Evolutionary conservation across 2,797 vertebrate genomes (phyloP).

Genomic region (Balearica regulorum): DNA sequence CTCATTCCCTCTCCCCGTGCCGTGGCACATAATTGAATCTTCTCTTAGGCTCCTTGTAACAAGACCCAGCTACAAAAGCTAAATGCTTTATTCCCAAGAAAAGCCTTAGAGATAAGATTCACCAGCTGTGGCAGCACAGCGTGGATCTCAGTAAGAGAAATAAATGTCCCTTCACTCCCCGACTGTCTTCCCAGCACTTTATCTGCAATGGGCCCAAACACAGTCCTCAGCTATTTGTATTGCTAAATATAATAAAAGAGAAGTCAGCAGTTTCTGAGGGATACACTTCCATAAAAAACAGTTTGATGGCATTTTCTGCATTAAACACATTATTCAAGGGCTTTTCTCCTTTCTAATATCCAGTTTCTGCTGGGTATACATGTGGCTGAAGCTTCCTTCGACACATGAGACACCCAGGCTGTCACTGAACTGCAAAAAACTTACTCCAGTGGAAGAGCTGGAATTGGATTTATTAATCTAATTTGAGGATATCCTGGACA

Average conservation of each 20-base stretch:
- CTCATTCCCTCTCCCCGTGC: background rate
- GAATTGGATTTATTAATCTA: background rate
- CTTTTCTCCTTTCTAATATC: conserved; percentile 5
- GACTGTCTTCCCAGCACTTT: conserved; percentile 58
- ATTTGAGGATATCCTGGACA: background rate
- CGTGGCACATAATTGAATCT: conserved; percentile 56
- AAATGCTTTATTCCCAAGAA: conserved; percentile 68
- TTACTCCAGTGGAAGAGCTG: background rate
- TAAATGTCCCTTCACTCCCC: conserved; percentile 63
- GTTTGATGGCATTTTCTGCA: conserved; percentile 34
- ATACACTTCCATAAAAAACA: conserved; percentile 60
- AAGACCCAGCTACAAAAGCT: conserved; percentile 58
- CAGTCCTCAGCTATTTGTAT: conserved; percentile 57
- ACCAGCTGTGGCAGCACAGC: conserved; percentile 30
- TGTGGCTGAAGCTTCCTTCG: background rate
- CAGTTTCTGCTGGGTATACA: background rate
- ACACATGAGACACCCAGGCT: background rate
- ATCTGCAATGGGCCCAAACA: conserved; percentile 55
- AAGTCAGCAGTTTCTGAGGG: conserved; percentile 54
- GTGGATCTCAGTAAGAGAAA: conserved; percentile 44
- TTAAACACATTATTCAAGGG: conserved; percentile 58
- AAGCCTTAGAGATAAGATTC: conserved; percentile 67
- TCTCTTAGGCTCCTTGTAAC: conserved; percentile 42
- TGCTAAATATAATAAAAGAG: conserved; percentile 63
- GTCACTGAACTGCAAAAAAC: background rate